A percentile compares a stretch with the other conserved stretches of the same genome.
These are phyloP conservation scores for Chloropsis cyanopogon DNA, from an alignment of 2,113 vertebrate species.

Conservation along the genomic window DNA sequence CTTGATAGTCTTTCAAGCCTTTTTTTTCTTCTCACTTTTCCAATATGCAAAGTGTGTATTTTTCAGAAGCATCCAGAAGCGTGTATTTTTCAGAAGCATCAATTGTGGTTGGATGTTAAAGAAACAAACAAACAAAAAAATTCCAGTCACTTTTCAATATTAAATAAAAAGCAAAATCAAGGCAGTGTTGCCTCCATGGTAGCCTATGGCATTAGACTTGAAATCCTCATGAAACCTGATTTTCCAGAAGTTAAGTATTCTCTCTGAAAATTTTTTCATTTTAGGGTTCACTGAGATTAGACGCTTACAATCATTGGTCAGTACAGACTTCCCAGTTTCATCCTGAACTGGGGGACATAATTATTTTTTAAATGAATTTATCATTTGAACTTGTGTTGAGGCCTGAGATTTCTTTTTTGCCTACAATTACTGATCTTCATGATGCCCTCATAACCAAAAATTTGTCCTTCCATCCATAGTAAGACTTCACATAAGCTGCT, in stretches of 20 bases:
- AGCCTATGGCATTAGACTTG: neutral
- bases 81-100: too few relatives aligned
- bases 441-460: neutral
- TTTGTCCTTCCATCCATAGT: neutral
- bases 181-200: neutral
- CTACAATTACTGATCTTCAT: neutral
- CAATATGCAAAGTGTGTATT: neutral
- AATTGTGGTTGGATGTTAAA: neutral
- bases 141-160: neutral
- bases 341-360: neutral
- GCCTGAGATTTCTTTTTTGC: neutral
- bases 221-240: neutral
- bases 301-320: neutral
- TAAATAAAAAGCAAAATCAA: neutral
- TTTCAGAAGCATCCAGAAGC: neutral
- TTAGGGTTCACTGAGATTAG: neutral
- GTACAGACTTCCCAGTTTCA: neutral
- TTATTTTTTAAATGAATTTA: neutral
- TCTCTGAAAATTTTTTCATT: neutral
- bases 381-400: neutral
- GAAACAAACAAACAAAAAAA: neutral
- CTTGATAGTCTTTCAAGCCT: neutral
- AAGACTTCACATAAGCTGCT: neutral
- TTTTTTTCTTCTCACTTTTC: neutral
- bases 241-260: neutral